phyloP scores from a whole-genome alignment of 2,888 invertebrate species.

The Oscheius sp. region DNA sequence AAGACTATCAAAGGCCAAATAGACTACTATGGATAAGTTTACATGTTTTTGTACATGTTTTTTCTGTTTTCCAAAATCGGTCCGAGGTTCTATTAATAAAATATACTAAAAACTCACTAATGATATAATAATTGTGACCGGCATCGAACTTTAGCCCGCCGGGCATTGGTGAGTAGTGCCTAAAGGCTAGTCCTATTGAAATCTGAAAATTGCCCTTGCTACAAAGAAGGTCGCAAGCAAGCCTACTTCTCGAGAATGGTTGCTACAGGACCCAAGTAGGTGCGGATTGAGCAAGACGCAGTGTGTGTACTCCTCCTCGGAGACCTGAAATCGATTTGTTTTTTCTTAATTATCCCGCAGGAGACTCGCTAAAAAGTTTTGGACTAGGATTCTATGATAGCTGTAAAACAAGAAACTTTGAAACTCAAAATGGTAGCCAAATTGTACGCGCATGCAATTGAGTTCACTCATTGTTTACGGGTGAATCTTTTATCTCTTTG shows the following conservation, averaged over 20 bases:
- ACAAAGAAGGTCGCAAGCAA: not conserved
- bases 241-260: slow-evolving; percentile 47
- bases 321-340: slow-evolving; percentile 42
- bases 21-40: no score
- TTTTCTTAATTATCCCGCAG: no score
- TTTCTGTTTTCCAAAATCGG: no score
- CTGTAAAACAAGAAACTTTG: not conserved
- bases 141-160: slow-evolving; percentile 70
- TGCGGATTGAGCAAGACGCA: slow-evolving; percentile 50
- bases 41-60: no score
- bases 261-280: slow-evolving; percentile 54
- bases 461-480: no score
- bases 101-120: slow-evolving; percentile 56
- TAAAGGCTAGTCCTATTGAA: slow-evolving; percentile 70
- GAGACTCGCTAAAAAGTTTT: no score
- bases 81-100: not conserved
- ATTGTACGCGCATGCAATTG: no score
- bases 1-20: no score
- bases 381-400: not conserved
- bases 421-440: no score
- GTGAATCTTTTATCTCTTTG: no score
- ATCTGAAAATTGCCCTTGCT: slow-evolving; percentile 39
- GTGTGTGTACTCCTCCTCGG: slow-evolving; percentile 58
- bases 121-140: slow-evolving; percentile 70
- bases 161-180: slow-evolving; percentile 71